Evolutionary conservation across 2,113 vertebrate species (phyloP).

Genomic region (Hassar affinis): DNA sequence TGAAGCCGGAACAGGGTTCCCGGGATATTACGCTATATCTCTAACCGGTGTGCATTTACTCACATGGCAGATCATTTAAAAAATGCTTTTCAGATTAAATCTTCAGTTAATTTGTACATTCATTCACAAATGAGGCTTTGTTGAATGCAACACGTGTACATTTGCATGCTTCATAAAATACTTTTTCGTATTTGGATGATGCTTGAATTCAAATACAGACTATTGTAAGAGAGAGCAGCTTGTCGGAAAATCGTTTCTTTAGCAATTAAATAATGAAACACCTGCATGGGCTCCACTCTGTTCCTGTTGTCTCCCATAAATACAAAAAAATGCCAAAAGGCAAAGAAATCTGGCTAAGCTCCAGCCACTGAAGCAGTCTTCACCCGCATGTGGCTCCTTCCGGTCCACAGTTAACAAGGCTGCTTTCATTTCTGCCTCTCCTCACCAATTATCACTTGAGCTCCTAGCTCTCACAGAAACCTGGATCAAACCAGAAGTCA

Average conservation of each 20-base stretch:
- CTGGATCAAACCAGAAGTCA: too few relatives aligned
- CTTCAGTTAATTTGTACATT: not conserved
- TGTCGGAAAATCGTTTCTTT: not conserved
- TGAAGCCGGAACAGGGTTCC: not conserved
- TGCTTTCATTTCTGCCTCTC: too few relatives aligned
- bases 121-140: not conserved
- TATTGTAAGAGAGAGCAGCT: not conserved
- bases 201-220: not conserved
- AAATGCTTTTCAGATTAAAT: not conserved
- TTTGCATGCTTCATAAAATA: not conserved
- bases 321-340: too few relatives aligned
- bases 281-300: too few relatives aligned
- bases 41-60: not conserved
- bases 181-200: not conserved
- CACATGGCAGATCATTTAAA: not conserved
- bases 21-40: not conserved
- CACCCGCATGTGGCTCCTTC: too few relatives aligned
- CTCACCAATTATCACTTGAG: too few relatives aligned
- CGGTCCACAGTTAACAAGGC: too few relatives aligned
- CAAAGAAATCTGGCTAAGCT: too few relatives aligned
- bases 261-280: not conserved
- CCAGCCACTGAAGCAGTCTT: too few relatives aligned
- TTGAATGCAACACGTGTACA: not conserved
- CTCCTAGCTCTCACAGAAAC: too few relatives aligned
- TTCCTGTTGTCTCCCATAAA: too few relatives aligned